Conservation (phyloP, 2,113 vertebrate species). For the Erpornis zantholeuca region DNA sequence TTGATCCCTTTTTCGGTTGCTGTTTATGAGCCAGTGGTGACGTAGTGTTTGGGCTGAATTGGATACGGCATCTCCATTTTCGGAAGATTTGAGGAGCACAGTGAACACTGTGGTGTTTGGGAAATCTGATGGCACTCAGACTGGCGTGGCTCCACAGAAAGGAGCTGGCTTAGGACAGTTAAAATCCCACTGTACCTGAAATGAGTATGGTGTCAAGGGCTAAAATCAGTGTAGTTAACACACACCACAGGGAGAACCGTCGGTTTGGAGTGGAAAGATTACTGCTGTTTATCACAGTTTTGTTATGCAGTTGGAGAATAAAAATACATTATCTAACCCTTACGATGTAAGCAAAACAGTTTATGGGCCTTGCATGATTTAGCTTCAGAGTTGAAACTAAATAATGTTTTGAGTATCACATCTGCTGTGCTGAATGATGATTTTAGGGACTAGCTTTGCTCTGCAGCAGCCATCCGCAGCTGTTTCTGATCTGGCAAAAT, state of each 20-base stretch:
- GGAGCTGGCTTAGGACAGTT: constrained; percentile 54
- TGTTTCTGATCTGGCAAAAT: constrained; percentile 54
- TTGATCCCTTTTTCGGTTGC: constrained; percentile 22
- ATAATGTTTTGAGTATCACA: constrained; percentile 63
- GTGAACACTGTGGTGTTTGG: constrained; percentile 48
- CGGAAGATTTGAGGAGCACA: constrained; percentile 60
- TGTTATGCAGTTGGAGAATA: constrained; percentile 55
- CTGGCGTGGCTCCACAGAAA: constrained; percentile 17
- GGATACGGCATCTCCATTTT: constrained; percentile 47
- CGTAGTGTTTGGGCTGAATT: constrained; percentile 67
- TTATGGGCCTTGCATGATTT: constrained; percentile 74
- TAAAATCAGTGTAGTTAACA: constrained; percentile 63
- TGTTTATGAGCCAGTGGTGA: constrained; percentile 50
- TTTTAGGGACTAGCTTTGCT: constrained; percentile 64
- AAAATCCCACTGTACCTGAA: constrained; percentile 40
- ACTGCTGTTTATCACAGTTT: constrained; percentile 26
- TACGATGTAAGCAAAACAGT: constrained; percentile 54
- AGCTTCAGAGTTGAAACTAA: constrained; percentile 63
- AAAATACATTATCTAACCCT: constrained; percentile 55
- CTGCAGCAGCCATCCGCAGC: constrained; percentile 43
- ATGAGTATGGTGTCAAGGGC: constrained; percentile 69
- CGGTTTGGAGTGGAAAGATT: background rate
- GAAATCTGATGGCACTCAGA: constrained; percentile 54
- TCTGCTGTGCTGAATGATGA: constrained; percentile 61
- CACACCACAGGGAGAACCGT: background rate